These are phyloP conservation scores for Papilio dardanus DNA, from an alignment of 1,140 invertebrate species.

Conservation along the genomic window DNA sequence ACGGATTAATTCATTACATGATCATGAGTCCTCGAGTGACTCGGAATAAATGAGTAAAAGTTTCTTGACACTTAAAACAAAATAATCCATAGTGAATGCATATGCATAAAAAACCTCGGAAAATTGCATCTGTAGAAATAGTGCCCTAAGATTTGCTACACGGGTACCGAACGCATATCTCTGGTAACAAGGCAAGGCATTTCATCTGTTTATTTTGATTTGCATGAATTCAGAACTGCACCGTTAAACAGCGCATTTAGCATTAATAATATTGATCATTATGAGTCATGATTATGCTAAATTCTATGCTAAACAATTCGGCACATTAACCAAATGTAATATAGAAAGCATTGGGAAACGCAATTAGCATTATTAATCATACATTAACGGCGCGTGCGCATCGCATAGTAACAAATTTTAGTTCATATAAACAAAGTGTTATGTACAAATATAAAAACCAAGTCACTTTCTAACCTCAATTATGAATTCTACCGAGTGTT, in stretches of 20 bases:
- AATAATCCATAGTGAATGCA: too few species aligned
- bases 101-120: too few species aligned
- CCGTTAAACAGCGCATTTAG: too few species aligned
- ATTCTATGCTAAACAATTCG: conserved; percentile 15
- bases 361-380: conserved; percentile 14
- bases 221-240: too few species aligned
- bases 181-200: too few species aligned
- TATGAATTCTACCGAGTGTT: background rate
- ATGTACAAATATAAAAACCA: too few species aligned
- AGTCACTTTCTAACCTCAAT: background rate
- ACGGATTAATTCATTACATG: background rate
- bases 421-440: background rate
- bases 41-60: background rate
- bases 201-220: too few species aligned
- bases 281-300: background rate
- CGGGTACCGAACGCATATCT: too few species aligned
- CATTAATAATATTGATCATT: background rate
- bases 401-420: background rate
- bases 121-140: background rate
- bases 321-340: conserved; percentile 8
- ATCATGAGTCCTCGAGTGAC: background rate
- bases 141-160: background rate
- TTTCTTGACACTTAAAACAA: background rate
- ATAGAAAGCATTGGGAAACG: conserved; percentile 5
- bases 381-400: background rate